These are phyloP conservation scores for Sarcophaga rosellei DNA, from an alignment of 2,888 invertebrate species.

Conservation along the genomic window DNA sequence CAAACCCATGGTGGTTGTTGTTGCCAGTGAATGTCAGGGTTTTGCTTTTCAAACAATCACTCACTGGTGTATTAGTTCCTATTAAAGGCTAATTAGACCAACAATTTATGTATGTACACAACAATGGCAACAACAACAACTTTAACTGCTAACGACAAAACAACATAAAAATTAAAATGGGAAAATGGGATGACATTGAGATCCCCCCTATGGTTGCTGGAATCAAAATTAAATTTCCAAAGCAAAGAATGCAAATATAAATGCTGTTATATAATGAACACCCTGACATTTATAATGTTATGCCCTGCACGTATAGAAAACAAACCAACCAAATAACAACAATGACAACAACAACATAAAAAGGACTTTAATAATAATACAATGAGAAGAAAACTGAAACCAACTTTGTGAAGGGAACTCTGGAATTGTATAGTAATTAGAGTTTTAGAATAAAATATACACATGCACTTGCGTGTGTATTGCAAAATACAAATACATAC, in stretches of 20 bases:
- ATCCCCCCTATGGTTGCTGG: not conserved
- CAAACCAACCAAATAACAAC: too few species aligned
- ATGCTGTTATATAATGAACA: too few species aligned
- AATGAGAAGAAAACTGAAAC: not conserved
- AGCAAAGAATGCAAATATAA: too few species aligned
- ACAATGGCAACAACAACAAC: not conserved
- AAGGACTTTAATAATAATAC: not conserved
- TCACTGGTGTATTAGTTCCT: constrained; percentile 28
- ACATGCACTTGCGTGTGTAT: not conserved
- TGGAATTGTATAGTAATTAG: not conserved
- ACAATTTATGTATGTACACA: constrained; percentile 21
- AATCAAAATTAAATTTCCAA: not conserved
- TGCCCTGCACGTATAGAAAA: too few species aligned
- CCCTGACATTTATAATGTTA: too few species aligned
- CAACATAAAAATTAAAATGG: not conserved
- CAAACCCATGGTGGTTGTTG: not conserved
- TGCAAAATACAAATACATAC: not conserved
- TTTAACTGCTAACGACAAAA: not conserved
- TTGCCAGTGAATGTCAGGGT: not conserved
- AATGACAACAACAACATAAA: not conserved
- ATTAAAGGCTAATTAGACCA: constrained; percentile 55
- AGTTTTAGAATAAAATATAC: not conserved
- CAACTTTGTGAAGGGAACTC: too few species aligned
- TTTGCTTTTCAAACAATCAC: constrained; percentile 14
- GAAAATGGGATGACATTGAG: not conserved